phyloP scores from a whole-genome alignment of 2,888 invertebrate species.

The Colostygia pectinataria region DNA sequence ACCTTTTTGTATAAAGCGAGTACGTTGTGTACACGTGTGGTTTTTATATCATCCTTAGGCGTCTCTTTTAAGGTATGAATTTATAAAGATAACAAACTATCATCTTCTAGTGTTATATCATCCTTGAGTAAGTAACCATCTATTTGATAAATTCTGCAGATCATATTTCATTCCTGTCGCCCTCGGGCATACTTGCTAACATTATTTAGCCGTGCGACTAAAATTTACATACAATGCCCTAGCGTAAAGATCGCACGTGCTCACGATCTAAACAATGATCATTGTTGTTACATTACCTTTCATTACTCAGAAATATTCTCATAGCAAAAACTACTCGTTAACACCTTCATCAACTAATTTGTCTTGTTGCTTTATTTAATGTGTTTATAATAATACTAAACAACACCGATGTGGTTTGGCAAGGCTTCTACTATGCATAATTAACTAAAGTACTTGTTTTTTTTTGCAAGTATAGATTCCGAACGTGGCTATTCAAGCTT shows the following conservation, averaged over 20 bases:
- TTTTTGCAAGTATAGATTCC: constrained; percentile 20
- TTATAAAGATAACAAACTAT: not conserved
- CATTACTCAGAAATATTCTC: constrained; percentile 40
- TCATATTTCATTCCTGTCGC: constrained; percentile 20
- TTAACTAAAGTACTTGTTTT: constrained; percentile 2
- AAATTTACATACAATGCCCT: constrained; percentile 73
- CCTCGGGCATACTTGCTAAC: constrained; percentile 29
- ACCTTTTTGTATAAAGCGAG: too few species aligned
- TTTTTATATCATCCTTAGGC: too few species aligned
- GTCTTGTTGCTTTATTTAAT: constrained; percentile 15
- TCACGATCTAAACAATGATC: constrained; percentile 67
- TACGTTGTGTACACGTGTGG: too few species aligned
- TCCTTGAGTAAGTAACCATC: not conserved
- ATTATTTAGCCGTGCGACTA: constrained; percentile 52
- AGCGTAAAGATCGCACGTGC: constrained; percentile 71
- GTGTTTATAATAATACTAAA: constrained; percentile 2
- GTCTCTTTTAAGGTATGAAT: too few species aligned
- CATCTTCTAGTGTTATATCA: not conserved
- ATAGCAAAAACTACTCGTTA: constrained; percentile 43
- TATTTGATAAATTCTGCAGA: constrained; percentile 8
- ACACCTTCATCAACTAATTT: constrained; percentile 32
- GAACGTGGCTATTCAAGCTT: constrained; percentile 10
- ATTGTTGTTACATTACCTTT: constrained; percentile 64
- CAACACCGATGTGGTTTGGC: not conserved
- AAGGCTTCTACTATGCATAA: constrained; percentile 1